Base-by-base conservation (phyloP, 2,797 vertebrate species). In the Tragelaphus oryx region DNA sequence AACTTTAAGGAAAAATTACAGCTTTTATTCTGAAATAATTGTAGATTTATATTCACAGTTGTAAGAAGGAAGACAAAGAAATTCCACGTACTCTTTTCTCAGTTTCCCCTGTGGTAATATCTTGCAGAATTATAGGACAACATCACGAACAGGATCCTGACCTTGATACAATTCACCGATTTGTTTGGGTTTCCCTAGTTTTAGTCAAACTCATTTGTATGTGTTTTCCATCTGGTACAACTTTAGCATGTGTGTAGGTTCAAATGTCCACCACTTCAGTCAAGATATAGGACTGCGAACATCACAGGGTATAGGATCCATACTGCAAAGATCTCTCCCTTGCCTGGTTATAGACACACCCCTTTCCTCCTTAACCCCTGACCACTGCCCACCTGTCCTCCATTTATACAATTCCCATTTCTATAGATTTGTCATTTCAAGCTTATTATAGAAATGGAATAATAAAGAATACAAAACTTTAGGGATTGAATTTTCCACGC, bases 281-380 rank as follows among this genome's bases (percentile, higher is more conserved):
- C 14, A n/a, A 74, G 8, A 52, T 3, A 48, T 7, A 65, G 55
- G 60, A 18, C 22, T 3, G 0, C 0, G 0, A 41, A 41, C 37
- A 13, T 71, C 68, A 24, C 5, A 24, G 48, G 9, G n/a, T 6
- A 55, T 4, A 74, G 50, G 44, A 18, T 28, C 24, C 30, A 18
- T 24, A 30, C 20, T 1, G 5, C 3, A 18, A 30, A 13, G 6
- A 50, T 11, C 33, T n/a, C 1, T 16, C n/a, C 2, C 5, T 54
- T 65, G 59, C 7, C 24, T 30, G 26, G 33, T 44, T 6, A 18
- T 1, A 82, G 55, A 9, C 6, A n/a, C 2, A 13, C 14, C 28
- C 9, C 1, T 1, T 44, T 76, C 75, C 33, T 81, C 74, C 30
- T 78, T 59, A 83, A 68, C 30, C 16, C 33, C 62, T 75, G 30